These are phyloP conservation scores for Phlogophora meticulosa DNA, from an alignment of 2,888 invertebrate species.

Conservation along the genomic window DNA sequence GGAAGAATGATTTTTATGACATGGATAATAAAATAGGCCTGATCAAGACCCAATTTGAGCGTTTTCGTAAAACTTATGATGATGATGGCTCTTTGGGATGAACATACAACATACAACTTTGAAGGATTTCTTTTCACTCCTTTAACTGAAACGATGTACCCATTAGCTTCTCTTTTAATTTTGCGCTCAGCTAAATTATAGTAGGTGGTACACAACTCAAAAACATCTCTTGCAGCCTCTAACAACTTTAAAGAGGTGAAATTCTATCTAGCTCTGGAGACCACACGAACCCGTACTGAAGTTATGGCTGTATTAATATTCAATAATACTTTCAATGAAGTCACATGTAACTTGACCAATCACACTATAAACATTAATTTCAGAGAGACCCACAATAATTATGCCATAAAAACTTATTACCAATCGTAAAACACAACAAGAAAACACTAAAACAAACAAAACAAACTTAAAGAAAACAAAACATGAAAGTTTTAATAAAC, in stretches of 20 bases:
- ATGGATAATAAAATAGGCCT: neutral
- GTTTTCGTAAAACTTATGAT: neutral
- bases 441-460: conserved; percentile 49
- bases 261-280: conserved; percentile 10
- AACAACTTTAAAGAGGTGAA: neutral
- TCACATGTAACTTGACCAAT: conserved; percentile 45
- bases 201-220: neutral
- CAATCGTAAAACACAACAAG: conserved; percentile 53
- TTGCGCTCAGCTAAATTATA: neutral
- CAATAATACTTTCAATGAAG: conserved; percentile 27
- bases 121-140: too few species aligned
- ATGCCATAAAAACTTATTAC: conserved; percentile 53
- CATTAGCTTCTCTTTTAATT: neutral
- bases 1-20: conserved; percentile 13
- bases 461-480: conserved; percentile 55
- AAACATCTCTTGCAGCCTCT: neutral
- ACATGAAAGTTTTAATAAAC: conserved; percentile 69
- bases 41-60: neutral
- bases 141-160: neutral
- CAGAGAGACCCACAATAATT: conserved; percentile 36
- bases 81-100: neutral
- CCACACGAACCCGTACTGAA: conserved; percentile 1
- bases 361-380: conserved; percentile 31
- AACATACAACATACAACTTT: neutral
- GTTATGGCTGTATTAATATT: neutral